Evolutionary conservation across 2,797 vertebrate genomes (phyloP).

Genomic region (Psittacula derbiana): DNA sequence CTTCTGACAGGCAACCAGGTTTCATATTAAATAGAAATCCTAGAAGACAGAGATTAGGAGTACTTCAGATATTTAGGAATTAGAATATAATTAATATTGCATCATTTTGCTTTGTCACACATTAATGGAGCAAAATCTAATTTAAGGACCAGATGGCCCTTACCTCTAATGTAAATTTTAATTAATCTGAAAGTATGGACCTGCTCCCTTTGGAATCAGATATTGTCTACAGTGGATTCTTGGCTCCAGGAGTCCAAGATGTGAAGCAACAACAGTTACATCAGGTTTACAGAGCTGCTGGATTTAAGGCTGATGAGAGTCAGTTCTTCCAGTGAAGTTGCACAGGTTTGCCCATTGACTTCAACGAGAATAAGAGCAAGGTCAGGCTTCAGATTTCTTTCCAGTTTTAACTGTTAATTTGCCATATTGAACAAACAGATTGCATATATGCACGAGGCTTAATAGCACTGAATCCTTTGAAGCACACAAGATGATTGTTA

Average conservation of each 20-base stretch:
- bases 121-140: background rate
- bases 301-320: background rate
- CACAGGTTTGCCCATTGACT: background rate
- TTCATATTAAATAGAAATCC: background rate
- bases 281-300: background rate
- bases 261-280: background rate
- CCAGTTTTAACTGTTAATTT: slow-evolving; percentile 45
- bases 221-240: background rate
- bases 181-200: background rate
- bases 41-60: background rate
- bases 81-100: background rate
- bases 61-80: background rate
- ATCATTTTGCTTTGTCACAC: background rate
- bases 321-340: background rate
- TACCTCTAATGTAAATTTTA: background rate
- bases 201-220: background rate
- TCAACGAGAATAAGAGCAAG: background rate
- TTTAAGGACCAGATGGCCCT: background rate
- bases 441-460: background rate
- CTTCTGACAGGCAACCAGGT: background rate
- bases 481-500: background rate
- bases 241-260: background rate
- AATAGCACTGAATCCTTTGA: slow-evolving; percentile 43
- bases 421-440: background rate
- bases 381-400: background rate